phyloP scores from a whole-genome alignment of 2,888 invertebrate species.

The Catocala nupta region DNA sequence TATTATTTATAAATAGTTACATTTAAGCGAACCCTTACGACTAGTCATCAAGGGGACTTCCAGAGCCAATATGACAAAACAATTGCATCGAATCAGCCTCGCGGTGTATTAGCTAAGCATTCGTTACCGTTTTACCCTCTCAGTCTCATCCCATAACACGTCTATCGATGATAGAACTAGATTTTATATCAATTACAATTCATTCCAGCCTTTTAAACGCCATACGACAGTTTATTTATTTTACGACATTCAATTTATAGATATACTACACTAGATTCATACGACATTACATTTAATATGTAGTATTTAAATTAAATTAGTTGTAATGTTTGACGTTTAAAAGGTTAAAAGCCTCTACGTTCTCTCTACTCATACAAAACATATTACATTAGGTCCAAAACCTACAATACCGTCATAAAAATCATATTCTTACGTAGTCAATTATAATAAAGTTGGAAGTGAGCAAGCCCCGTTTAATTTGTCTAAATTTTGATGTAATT shows the following conservation, averaged over 20 bases:
- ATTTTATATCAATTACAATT: conserved; percentile 40
- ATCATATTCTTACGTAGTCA: conserved; percentile 39
- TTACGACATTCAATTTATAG: conserved; percentile 26
- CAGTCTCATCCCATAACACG: conserved; percentile 63
- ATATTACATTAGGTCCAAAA: conserved; percentile 39
- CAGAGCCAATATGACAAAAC: conserved; percentile 62
- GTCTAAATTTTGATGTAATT: conserved; percentile 48
- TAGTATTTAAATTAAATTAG: conserved; percentile 14
- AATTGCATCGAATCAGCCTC: conserved; percentile 59
- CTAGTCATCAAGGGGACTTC: conserved; percentile 50
- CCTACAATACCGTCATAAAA: conserved; percentile 41
- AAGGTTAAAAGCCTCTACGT: conserved; percentile 20
- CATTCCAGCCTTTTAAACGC: conserved; percentile 24
- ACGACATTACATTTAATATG: conserved; percentile 7
- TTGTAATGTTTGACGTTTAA: conserved; percentile 19
- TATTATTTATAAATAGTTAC: conserved; percentile 63
- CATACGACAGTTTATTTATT: conserved; percentile 28
- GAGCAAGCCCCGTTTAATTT: conserved; percentile 72
- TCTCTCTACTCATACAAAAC: conserved; percentile 47
- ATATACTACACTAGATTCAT: conserved; percentile 27
- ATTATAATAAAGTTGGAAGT: conserved; percentile 60
- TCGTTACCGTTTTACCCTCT: conserved; percentile 52
- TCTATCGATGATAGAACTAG: conserved; percentile 45
- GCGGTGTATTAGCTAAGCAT: conserved; percentile 61
- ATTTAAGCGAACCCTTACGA: conserved; percentile 50